Evolutionary conservation across 2,113 vertebrate species (phyloP), one percentile per base, ranked within the genome.

Genomic region (Nipponia nippon): DNA sequence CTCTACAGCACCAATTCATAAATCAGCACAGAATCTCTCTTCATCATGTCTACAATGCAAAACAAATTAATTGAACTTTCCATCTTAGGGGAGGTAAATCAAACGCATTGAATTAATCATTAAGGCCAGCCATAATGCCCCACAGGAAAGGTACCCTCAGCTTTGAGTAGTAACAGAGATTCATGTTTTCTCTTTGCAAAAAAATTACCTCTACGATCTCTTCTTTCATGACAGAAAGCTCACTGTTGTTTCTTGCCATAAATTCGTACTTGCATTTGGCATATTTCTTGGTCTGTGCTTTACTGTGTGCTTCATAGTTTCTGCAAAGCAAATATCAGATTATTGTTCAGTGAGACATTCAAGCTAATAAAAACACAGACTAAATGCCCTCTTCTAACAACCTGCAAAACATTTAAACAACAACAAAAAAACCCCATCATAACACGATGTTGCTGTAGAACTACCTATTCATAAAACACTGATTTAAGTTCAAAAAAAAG

Each of bases 201-300:
- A 79, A 17, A 36, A 70, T 97, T 98, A 99, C 99, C 99, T 99
- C 99, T 34, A 99, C 98, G 2, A 99, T 95, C 80, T 99, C 99
- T 75, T 99, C 99, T 95, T 99, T 99, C 76, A 98, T 62, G 44
- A 99, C 99, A 1, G 99, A 99, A 75, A 99, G 99, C 90, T 99
- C 99, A 6, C 99, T 99, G 98, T 94, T 98, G 97, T 99, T 99
- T 67, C 99, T 98, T 52, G 99, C 99, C 97, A 99, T 97, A 92
- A 99, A 99, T 95, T 99, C 99, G 0, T 99, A 99, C 92, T 98
- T 99, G 55, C 99, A 99, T 98, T 99, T 99, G 98, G 99, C 99
- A 52, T 98, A 99, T 86, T 98, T 98, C 97, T 98, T 99, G 58
- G 94, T 71, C 55, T 98, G 98, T 67, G 96, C 77, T 97, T 98